Evolutionary conservation across 2,113 vertebrate genomes (phyloP).

Genomic region (Probosciger aterrimus): DNA sequence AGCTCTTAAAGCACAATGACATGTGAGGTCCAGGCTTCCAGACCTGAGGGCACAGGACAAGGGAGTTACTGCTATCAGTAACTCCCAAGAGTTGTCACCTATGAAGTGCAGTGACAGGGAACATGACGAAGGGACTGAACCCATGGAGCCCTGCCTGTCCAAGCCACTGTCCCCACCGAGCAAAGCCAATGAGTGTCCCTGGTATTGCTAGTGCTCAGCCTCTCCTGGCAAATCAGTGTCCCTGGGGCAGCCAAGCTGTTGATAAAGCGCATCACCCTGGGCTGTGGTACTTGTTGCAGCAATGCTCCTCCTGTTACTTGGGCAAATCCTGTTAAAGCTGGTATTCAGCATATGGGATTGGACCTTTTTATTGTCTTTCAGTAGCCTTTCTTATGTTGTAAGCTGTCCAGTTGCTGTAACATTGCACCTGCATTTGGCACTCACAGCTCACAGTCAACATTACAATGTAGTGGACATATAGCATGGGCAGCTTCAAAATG

Average conservation of each 20-base stretch:
- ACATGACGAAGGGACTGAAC: rapidly evolving
- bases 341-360: background rate
- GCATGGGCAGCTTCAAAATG: background rate
- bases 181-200: background rate
- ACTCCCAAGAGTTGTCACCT: background rate
- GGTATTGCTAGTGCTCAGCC: background rate
- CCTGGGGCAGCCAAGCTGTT: background rate
- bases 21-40: background rate
- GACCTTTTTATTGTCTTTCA: background rate
- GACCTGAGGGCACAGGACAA: background rate
- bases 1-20: background rate
- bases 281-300: background rate
- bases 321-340: background rate
- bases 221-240: background rate
- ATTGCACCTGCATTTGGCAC: background rate
- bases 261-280: background rate
- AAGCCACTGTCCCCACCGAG: background rate
- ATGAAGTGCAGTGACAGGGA: background rate
- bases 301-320: rapidly evolving
- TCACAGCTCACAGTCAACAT: background rate
- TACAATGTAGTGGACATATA: background rate
- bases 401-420: background rate
- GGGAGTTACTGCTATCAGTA: background rate
- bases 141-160: background rate
- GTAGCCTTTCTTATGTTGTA: background rate